Evolutionary conservation across 1,140 invertebrate genomes (phyloP).

Genomic region (Dolichoris vasculosae): DNA sequence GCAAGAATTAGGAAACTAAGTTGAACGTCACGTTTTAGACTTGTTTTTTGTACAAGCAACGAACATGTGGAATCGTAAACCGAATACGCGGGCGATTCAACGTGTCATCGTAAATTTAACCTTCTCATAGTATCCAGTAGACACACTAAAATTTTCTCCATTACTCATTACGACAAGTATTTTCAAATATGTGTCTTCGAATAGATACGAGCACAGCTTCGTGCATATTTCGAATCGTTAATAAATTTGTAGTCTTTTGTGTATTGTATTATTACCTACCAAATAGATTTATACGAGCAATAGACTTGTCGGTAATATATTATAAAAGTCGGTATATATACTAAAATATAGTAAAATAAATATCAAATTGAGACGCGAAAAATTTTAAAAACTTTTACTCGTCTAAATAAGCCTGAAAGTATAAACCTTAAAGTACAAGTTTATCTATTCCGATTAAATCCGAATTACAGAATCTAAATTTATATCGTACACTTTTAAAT

Average conservation of each 20-base stretch:
- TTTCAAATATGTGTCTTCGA: constrained; percentile 1
- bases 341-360: no score
- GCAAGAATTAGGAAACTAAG: neutral
- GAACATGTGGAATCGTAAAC: constrained; percentile 28
- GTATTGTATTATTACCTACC: neutral
- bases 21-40: neutral
- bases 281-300: neutral
- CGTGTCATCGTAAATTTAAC: constrained; percentile 24
- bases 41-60: neutral
- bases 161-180: constrained; percentile 19
- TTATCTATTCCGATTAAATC: no score
- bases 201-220: neutral
- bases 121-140: neutral
- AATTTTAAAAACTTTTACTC: no score
- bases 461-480: no score
- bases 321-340: neutral
- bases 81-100: neutral
- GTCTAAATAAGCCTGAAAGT: no score
- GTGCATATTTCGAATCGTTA: neutral
- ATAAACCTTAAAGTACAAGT: no score
- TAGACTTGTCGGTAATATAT: neutral
- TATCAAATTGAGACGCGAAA: no score
- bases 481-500: no score
- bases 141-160: constrained; percentile 7
- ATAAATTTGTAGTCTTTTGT: constrained; percentile 5